These are phyloP conservation scores for Polypedilum pembai DNA, from an alignment of 1,140 invertebrate species.

Conservation along the genomic window DNA sequence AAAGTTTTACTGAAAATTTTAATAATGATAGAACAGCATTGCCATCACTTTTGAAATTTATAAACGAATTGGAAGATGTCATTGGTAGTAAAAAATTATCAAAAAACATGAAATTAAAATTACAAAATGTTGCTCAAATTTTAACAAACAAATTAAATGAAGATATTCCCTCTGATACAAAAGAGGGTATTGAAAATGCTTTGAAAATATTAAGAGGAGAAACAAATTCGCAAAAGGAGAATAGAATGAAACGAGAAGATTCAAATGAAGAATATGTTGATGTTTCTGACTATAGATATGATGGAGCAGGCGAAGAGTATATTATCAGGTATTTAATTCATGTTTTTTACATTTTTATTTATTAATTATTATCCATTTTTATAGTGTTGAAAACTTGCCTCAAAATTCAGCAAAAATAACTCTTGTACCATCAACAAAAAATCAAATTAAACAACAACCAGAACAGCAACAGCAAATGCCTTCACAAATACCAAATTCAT, in stretches of 20 bases:
- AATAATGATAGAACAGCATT: not conserved
- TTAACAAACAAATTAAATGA: not conserved
- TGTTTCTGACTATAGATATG: not conserved
- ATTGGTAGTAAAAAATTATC: not conserved
- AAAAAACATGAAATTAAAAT: not conserved
- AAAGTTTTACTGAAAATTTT: not conserved
- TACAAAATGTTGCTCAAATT: not conserved
- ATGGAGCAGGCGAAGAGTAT: too few species aligned
- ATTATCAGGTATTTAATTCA: too few species aligned
- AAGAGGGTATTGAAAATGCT: not conserved
- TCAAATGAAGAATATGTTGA: not conserved
- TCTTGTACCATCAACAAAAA: too few species aligned
- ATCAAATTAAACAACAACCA: too few species aligned
- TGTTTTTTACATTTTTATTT: too few species aligned
- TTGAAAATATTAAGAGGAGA: not conserved
- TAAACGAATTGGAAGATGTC: not conserved
- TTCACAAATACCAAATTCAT: too few species aligned
- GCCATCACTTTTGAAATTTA: not conserved
- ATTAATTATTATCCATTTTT: too few species aligned
- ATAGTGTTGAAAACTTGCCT: too few species aligned
- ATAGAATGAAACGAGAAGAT: not conserved
- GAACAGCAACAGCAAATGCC: too few species aligned
- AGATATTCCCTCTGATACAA: not conserved
- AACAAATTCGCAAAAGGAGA: not conserved
- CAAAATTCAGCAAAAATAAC: too few species aligned